A percentile compares a stretch with the other conserved stretches of the same genome.
These are phyloP conservation scores for Elmis aenea DNA, from an alignment of 2,888 invertebrate genomes.

Conservation along the genomic window DNA sequence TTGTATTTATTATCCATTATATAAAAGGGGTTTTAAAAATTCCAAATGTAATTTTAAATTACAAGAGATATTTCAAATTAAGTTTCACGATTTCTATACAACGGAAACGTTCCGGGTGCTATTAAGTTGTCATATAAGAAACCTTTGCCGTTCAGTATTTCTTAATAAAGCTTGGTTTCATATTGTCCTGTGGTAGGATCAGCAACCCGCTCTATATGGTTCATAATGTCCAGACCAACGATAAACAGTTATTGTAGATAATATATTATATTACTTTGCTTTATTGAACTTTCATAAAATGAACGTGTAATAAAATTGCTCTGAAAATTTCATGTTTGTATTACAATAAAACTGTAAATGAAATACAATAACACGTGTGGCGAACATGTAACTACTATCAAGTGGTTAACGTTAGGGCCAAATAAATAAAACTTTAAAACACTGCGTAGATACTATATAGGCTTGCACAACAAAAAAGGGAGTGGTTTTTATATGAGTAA, in stretches of 20 bases:
- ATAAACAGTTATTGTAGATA: slow-evolving; percentile 26
- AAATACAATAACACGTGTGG: no score
- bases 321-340: no score
- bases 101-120: slow-evolving; percentile 11
- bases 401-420: no score
- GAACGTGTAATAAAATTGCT: no score
- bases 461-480: no score
- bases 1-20: no score
- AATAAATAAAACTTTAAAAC: no score
- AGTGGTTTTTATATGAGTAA: no score
- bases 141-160: slow-evolving; percentile 21
- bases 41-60: slow-evolving; percentile 11
- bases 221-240: slow-evolving; percentile 23
- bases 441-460: no score
- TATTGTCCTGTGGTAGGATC: slow-evolving; percentile 20
- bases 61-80: slow-evolving; percentile 13
- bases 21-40: no score
- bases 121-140: slow-evolving; percentile 17
- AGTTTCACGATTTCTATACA: slow-evolving; percentile 9
- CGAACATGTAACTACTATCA: no score
- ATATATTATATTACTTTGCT: slow-evolving; percentile 17
- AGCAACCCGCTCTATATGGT: slow-evolving; percentile 22
- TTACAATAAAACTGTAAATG: no score
- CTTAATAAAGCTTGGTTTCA: slow-evolving; percentile 26
- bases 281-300: slow-evolving; percentile 16